These are phyloP conservation scores for Meda fulgida DNA, from an alignment of 2,797 vertebrate genomes.

Conservation along the genomic window DNA sequence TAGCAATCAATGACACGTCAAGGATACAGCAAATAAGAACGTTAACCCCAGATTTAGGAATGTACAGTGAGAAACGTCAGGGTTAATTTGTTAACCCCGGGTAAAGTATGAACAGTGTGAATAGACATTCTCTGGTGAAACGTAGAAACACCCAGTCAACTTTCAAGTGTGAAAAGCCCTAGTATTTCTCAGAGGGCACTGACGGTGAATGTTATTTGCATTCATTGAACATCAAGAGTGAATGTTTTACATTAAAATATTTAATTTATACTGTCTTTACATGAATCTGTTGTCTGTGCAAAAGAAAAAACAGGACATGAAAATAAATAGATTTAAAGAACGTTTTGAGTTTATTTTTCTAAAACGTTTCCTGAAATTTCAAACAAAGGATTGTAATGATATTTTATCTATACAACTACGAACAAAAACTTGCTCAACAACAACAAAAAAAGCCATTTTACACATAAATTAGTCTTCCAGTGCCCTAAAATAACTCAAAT, in stretches of 20 bases:
- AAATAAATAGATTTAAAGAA: constrained; percentile 27
- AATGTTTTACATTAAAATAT: background rate
- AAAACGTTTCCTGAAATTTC: background rate
- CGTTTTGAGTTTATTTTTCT: background rate
- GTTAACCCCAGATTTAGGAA: background rate
- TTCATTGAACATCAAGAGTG: no score
- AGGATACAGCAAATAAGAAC: background rate
- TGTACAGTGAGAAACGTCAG: background rate
- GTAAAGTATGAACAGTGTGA: background rate
- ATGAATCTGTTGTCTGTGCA: background rate
- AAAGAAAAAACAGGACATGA: background rate
- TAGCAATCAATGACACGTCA: background rate
- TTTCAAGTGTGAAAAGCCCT: background rate
- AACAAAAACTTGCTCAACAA: background rate
- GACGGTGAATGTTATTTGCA: no score
- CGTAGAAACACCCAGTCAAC: background rate
- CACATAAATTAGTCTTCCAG: background rate
- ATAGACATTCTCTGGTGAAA: no score
- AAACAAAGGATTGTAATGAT: background rate
- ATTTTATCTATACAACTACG: background rate
- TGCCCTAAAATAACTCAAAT: background rate
- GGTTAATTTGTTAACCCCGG: background rate
- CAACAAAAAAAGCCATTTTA: background rate
- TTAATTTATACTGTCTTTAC: background rate
- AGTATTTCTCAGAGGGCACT: background rate